Base-by-base conservation (phyloP, 2,113 vertebrate genomes). In the Pseudopodoces humilis region DNA sequence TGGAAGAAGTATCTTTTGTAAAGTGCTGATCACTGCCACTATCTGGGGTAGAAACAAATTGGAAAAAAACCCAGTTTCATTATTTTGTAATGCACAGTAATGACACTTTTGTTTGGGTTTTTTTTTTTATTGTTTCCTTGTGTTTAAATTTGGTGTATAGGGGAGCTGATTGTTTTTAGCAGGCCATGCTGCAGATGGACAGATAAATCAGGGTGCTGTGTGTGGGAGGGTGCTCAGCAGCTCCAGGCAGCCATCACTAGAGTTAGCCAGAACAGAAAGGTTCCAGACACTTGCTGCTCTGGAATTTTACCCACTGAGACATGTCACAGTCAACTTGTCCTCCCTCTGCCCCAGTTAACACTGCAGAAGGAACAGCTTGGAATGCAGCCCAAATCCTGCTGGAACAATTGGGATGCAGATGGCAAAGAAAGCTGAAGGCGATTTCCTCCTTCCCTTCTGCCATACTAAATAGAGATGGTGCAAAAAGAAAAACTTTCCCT, bases 11-110 rank as follows among this genome's bases (percentile, higher is more conserved):
- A 49, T 92, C 65, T 65, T 84, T 43, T 41, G 30, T 47, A 94
- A 95, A 91, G 71, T 93, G 81, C 83, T 91, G 92, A 92, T 93
- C 92, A 68, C 65, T 76, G 84, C 88, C 71, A 64, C 50, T 69
- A 68, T 89, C 72, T 24, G 31, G n/a, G 67, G 60, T 52, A 35
- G 69, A 53, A 85, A 69, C 22, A 64, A 94, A 86, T 65, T n/a
- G 68, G 83, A 88, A 93, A 78, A 77, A 90, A n/a, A 4, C 0
- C 9, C 0, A 2, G 33, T 83, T 59, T 81, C 86, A 62, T 94
- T 94, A 52, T 86, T 96, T 96, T 94, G 76, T 60, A 80, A 94
- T 83, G 72, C 58, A 72, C 59, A 60, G 31, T 62, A 82, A 77
- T 25, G 46, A 41, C 63, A 46, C 50, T 77, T 94, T 43, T 13